Evolutionary conservation across 1,140 invertebrate genomes (phyloP).

Genomic region (Arion vulgaris): DNA sequence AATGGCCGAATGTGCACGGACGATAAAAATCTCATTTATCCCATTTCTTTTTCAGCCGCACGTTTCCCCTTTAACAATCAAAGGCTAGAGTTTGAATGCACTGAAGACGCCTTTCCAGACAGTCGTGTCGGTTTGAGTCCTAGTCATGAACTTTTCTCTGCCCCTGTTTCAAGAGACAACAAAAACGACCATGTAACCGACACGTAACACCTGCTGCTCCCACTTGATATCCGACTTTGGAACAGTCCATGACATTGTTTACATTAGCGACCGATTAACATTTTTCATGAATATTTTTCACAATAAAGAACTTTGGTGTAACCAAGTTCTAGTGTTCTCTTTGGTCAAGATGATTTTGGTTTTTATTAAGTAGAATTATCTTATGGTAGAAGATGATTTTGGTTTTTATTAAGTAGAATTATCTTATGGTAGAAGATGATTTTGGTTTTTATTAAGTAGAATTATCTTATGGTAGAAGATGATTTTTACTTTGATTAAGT

Average conservation of each 20-base stretch:
- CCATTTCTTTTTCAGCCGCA: not conserved
- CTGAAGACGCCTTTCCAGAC: not conserved
- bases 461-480: too few relatives aligned
- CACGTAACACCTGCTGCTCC: not conserved
- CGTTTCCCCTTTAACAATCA: not conserved
- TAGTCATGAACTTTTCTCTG: not conserved
- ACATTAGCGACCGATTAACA: not conserved
- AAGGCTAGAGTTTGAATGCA: not conserved
- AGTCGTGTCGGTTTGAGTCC: not conserved
- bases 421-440: too few relatives aligned
- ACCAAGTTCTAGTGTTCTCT: too few relatives aligned
- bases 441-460: too few relatives aligned
- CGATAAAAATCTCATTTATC: not conserved
- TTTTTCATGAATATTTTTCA: too few relatives aligned
- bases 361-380: too few relatives aligned
- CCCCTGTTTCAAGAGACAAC: not conserved
- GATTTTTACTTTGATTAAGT: too few relatives aligned
- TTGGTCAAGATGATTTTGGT: too few relatives aligned
- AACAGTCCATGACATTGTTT: not conserved
- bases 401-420: too few relatives aligned
- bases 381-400: too few relatives aligned
- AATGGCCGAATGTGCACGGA: not conserved
- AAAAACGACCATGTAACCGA: not conserved
- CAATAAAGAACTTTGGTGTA: too few relatives aligned
- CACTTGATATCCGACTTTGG: not conserved